Evolutionary conservation across 1,140 invertebrate species (phyloP).

Genomic region (Pseudomyrmex flavicornis): DNA sequence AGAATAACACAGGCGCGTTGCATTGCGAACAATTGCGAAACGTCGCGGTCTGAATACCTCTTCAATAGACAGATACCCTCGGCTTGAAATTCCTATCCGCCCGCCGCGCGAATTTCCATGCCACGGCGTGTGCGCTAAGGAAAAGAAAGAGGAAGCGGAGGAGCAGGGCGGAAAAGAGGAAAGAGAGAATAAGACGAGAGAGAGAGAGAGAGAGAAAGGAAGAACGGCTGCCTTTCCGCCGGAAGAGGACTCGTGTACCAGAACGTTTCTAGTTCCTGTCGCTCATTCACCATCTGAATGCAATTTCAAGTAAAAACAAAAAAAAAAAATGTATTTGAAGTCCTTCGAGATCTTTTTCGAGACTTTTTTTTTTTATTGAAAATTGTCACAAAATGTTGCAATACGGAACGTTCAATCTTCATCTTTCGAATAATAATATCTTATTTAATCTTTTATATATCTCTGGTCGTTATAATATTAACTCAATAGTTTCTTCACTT

Average conservation of each 20-base stretch:
- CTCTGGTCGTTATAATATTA: no score
- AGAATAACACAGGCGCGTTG: constrained; percentile 29
- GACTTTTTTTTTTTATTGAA: background rate
- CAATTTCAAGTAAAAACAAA: constrained; percentile 29
- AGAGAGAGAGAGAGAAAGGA: constrained; percentile 41
- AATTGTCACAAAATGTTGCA: no score
- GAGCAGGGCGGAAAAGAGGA: no score
- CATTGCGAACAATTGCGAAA: constrained; percentile 51
- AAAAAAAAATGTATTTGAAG: constrained; percentile 32
- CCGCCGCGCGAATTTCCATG: constrained; percentile 30
- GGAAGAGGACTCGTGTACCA: constrained; percentile 67
- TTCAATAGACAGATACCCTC: constrained; percentile 50
- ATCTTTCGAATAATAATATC: no score
- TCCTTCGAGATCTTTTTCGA: constrained; percentile 44
- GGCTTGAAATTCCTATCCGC: constrained; percentile 43
- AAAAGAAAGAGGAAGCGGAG: constrained; percentile 59
- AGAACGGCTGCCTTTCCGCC: constrained; percentile 67
- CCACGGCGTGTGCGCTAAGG: constrained; percentile 16
- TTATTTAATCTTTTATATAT: no score
- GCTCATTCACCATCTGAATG: constrained; percentile 52
- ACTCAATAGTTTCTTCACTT: no score
- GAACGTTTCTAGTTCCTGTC: constrained; percentile 73
- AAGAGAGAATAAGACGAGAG: background rate
- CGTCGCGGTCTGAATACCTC: constrained; percentile 49
- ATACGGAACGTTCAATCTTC: no score